phyloP scores from a whole-genome alignment of 53 echinoderm and acorn worm genomes.

The Antedon mediterranea region DNA sequence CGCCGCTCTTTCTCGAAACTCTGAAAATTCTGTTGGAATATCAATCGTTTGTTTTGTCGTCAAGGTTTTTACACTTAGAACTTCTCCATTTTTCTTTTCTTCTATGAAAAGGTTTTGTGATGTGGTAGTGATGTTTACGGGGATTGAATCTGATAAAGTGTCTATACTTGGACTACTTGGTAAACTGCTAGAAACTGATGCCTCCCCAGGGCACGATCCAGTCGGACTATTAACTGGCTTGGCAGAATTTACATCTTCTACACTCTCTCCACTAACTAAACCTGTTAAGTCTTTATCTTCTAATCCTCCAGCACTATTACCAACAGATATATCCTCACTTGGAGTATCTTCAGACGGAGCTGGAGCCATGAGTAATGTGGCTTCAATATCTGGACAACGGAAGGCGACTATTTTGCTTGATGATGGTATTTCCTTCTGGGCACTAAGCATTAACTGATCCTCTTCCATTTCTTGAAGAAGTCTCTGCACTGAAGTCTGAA shows the following conservation, averaged over 20 bases:
- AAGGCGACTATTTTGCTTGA: constrained; percentile 46
- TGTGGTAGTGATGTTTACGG: not conserved
- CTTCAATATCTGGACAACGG: constrained; percentile 38
- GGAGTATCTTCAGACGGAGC: constrained; percentile 21
- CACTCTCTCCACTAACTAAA: not conserved
- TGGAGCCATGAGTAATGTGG: constrained; percentile 52
- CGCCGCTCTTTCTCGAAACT: not conserved
- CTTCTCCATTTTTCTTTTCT: not conserved
- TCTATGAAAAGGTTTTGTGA: not conserved
- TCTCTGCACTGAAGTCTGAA: constrained; percentile 60
- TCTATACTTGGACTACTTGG: not conserved
- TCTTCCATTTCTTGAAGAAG: constrained; percentile 44
- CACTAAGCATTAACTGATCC: constrained; percentile 55
- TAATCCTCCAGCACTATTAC: constrained; percentile 17
- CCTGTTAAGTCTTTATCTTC: constrained; percentile 2
- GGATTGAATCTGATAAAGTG: not conserved
- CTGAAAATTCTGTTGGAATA: not conserved
- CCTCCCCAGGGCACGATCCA: not conserved
- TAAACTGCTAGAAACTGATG: not conserved
- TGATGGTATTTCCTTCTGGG: constrained; percentile 18
- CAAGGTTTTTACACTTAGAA: not conserved
- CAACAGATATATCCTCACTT: constrained; percentile 1
- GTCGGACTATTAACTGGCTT: not conserved
- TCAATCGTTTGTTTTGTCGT: too few relatives aligned
- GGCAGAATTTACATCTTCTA: constrained; percentile 6